Evolutionary conservation across 1,140 invertebrate genomes (phyloP).

Genomic region (Drosophila elegans): DNA sequence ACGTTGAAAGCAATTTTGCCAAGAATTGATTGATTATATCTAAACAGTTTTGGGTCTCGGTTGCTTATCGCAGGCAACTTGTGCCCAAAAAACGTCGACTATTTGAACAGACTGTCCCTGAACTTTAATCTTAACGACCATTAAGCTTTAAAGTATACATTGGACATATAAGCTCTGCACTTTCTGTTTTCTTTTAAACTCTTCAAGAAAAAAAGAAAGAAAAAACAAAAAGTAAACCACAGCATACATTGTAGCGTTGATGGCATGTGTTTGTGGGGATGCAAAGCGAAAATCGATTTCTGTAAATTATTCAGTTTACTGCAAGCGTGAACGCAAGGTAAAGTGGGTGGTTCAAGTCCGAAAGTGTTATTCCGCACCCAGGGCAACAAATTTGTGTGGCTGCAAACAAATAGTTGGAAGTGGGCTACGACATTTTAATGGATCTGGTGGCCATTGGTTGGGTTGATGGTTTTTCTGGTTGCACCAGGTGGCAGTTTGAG

Average conservation of each 20-base stretch:
- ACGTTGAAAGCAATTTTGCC: neutral
- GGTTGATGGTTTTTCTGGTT: slow-evolving; percentile 18
- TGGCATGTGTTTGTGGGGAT: slow-evolving; percentile 12
- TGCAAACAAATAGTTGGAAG: slow-evolving; percentile 25
- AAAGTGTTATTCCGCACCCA: slow-evolving; percentile 3
- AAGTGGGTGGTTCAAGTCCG: slow-evolving; percentile 6
- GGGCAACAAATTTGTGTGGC: slow-evolving; percentile 6
- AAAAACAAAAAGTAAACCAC: slow-evolving; percentile 12
- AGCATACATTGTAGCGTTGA: slow-evolving; percentile 43
- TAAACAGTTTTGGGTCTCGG: slow-evolving; percentile 14
- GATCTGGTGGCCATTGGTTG: slow-evolving; percentile 14
- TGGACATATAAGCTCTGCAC: slow-evolving; percentile 2
- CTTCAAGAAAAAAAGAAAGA: neutral
- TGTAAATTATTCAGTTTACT: slow-evolving; percentile 42
- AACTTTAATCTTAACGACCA: slow-evolving; percentile 16
- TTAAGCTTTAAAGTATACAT: slow-evolving; percentile 1
- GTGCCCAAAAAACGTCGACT: slow-evolving; percentile 13
- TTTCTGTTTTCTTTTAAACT: neutral
- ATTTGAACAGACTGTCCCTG: slow-evolving; percentile 38
- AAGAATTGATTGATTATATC: slow-evolving; percentile 35
- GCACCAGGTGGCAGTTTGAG: neutral
- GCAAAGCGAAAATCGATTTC: slow-evolving; percentile 66
- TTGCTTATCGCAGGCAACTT: slow-evolving; percentile 37
- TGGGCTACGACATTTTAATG: slow-evolving; percentile 42
- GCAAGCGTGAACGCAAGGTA: slow-evolving; percentile 12